Base-by-base conservation (phyloP, 2,797 vertebrate species). In the Rhadinocentrus ornatus region DNA sequence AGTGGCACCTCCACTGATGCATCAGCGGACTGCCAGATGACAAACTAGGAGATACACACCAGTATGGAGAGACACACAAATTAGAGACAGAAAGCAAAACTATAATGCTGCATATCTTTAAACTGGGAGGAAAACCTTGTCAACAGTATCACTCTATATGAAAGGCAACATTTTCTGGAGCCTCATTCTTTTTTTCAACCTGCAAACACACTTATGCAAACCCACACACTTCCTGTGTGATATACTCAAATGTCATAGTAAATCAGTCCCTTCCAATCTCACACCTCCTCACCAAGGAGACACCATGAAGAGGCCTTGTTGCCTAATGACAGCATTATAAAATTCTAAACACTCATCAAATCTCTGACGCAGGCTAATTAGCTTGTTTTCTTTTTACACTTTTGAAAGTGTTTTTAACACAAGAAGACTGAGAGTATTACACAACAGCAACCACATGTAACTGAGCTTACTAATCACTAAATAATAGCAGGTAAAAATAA, bases 11-110 rank as follows among this genome's bases (percentile, higher is more conserved):
- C 69, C 3, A 1, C 76, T 77, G 85, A 86, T 75, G 81, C 61
- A 82, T 26, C 22, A 82, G n/a, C n/a, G n/a, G n/a, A n/a, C n/a
- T n/a, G 73, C 71, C 61, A 44, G 71, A 73, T 90, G 85, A 89
- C 83, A 86, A 86, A 90, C 18, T 24, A 77, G 65, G 46, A 74
- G 35, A 73, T 46, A 73, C 71, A 73, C 78, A 71, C 58, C 32
- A 31, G 62, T 27, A 50, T 64, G 60, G 61, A 65, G 31, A 66
- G 69, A 58, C 44, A 37, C 46, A 46, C 15, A 32, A 0, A 56
- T 41, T 26, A 55, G 20, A 61, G 4, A 60, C 32, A 46, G 0
- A 6, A 1, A 32, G 48, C n/a, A 41, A 34, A 15, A 66, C 39
- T 59, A 59, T 16, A 66, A 46, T n/a, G n/a, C 55, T 75, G 31